These are phyloP conservation scores for Mechanitis messenoides DNA, from an alignment of 2,888 invertebrate species.

Conservation along the genomic window DNA sequence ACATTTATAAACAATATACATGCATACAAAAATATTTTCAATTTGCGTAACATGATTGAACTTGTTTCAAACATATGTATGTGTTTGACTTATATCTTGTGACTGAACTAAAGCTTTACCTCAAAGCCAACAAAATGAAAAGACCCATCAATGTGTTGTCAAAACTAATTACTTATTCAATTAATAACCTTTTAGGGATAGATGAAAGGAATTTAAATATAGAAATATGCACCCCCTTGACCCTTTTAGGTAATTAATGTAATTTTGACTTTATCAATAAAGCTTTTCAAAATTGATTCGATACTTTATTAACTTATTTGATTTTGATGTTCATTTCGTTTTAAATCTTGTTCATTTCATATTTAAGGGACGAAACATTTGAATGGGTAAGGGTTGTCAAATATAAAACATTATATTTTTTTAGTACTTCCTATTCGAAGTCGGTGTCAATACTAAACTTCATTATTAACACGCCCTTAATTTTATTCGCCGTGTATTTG, in stretches of 20 bases:
- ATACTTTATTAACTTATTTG: slow-evolving; percentile 7
- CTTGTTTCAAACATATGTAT: no score
- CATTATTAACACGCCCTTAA: slow-evolving; percentile 21
- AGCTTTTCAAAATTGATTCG: not conserved
- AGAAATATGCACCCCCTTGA: slow-evolving; percentile 26
- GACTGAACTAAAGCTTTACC: not conserved
- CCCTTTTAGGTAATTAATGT: slow-evolving; percentile 27
- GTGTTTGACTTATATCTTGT: no score
- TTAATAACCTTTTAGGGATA: slow-evolving; percentile 16
- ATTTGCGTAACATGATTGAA: no score
- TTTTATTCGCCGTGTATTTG: slow-evolving; percentile 23
- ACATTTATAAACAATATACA: no score
- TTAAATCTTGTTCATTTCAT: not conserved
- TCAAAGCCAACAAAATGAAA: slow-evolving; percentile 7
- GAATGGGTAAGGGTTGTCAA: slow-evolving; percentile 1
- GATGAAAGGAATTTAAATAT: slow-evolving; percentile 28
- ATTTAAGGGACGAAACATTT: not conserved
- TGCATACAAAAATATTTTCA: no score
- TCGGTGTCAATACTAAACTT: slow-evolving; percentile 7
- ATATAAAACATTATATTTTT: not conserved
- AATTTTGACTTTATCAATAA: slow-evolving; percentile 6
- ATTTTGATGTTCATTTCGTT: not conserved
- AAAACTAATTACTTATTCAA: slow-evolving; percentile 21
- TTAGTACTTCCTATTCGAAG: slow-evolving; percentile 1
- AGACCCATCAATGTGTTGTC: slow-evolving; percentile 14